These are phyloP conservation scores for Gambusia yucatana DNA, from an alignment of 2,797 vertebrate species.

Conservation along the genomic window DNA sequence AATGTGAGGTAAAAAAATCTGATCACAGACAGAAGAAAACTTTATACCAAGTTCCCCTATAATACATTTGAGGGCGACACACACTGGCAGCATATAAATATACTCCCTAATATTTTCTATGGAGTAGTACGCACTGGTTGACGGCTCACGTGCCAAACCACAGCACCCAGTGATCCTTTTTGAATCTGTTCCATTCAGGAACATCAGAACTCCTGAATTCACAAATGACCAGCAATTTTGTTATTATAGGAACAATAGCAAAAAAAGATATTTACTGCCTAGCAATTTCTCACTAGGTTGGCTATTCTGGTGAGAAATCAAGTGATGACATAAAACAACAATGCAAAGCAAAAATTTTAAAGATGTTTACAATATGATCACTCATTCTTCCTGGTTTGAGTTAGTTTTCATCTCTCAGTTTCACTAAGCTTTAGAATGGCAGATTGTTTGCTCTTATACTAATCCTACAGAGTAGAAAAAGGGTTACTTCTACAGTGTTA, in stretches of 20 bases:
- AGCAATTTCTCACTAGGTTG: too few species aligned
- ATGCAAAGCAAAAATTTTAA: too few species aligned
- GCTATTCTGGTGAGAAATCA: too few species aligned
- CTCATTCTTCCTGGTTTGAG: too few species aligned
- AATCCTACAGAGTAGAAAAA: too few species aligned
- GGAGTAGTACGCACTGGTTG: neutral
- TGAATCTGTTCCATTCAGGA: neutral
- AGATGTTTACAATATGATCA: too few species aligned
- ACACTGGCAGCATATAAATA: neutral
- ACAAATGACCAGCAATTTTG: neutral
- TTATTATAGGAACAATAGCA: neutral
- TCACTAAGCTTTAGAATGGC: too few species aligned
- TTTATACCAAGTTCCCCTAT: neutral
- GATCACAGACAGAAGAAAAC: neutral
- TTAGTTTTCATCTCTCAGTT: too few species aligned
- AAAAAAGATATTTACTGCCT: neutral
- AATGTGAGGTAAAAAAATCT: neutral
- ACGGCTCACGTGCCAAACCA: neutral
- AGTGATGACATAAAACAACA: too few species aligned
- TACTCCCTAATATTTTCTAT: neutral
- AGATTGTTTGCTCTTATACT: too few species aligned
- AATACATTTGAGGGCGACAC: neutral
- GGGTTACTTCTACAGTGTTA: too few species aligned
- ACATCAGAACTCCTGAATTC: neutral
- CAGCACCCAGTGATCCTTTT: neutral